Percentiles rank a stretch among this genome's conserved stretches.
Conservation (phyloP, 2,797 vertebrate species). For the Chelon auratus region DNA sequence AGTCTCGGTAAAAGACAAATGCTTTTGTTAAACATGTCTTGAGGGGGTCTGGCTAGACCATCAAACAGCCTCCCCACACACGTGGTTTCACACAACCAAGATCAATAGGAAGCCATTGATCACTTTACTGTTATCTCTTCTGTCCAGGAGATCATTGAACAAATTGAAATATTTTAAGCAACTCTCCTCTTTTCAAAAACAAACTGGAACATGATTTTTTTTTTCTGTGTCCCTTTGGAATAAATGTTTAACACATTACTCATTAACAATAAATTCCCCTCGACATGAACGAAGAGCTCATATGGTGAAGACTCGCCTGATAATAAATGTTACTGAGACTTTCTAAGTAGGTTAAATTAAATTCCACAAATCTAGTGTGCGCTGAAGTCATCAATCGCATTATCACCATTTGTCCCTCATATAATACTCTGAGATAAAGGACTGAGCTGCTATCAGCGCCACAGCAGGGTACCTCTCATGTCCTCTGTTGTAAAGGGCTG, state of each 20-base stretch:
- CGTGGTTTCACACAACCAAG: constrained; percentile 20
- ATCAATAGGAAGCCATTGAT: constrained; percentile 19
- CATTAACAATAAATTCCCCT: constrained; percentile 40
- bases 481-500: constrained; percentile 48
- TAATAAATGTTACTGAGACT: constrained; percentile 44
- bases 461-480: constrained; percentile 58
- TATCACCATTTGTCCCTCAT: constrained; percentile 40
- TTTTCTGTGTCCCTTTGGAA: constrained; percentile 31
- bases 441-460: constrained; percentile 44
- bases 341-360: constrained; percentile 34
- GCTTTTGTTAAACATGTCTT: constrained; percentile 52
- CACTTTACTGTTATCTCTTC: constrained; percentile 11
- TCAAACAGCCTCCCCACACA: constrained; percentile 42
- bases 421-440: constrained; percentile 55
- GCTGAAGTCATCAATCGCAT: constrained; percentile 1
- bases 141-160: background rate
- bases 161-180: constrained; percentile 1
- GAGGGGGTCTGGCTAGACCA: constrained; percentile 17
- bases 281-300: constrained; percentile 37
- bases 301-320: background rate
- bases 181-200: constrained; percentile 28
- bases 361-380: constrained; percentile 26
- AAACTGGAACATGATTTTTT: constrained; percentile 38
- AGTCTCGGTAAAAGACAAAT: constrained; percentile 47
- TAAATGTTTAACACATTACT: constrained; percentile 47